These are phyloP conservation scores for Papilio polytes DNA, from an alignment of 1,140 invertebrate genomes.

Conservation along the genomic window DNA sequence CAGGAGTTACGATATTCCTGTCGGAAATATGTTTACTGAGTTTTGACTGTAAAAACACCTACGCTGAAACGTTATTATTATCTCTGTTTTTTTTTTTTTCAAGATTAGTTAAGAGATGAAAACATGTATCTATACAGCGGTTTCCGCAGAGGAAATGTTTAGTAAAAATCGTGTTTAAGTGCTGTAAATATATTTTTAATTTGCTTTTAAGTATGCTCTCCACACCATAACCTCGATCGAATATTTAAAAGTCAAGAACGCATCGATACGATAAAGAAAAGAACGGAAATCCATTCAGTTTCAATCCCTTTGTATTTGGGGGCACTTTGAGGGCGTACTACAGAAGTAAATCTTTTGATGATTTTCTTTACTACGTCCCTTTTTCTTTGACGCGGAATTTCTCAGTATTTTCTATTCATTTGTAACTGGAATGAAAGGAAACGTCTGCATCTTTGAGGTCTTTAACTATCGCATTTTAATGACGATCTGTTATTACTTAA, in stretches of 20 bases:
- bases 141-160: not conserved
- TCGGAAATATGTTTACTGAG: not conserved
- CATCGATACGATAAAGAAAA: slow-evolving; percentile 59
- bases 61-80: not conserved
- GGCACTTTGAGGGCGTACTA: slow-evolving; percentile 57
- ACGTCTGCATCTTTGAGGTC: not conserved
- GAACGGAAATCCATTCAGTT: slow-evolving; percentile 59
- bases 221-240: slow-evolving; percentile 51
- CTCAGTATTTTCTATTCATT: slow-evolving; percentile 28
- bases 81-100: not conserved
- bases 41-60: not conserved
- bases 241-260: slow-evolving; percentile 61
- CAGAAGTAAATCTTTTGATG: slow-evolving; percentile 66
- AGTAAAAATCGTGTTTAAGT: too few species aligned
- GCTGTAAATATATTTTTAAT: not conserved
- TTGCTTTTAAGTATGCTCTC: not conserved
- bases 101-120: not conserved
- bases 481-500: not conserved
- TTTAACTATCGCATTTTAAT: not conserved
- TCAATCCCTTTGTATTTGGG: slow-evolving; percentile 58
- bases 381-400: slow-evolving; percentile 59
- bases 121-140: too few species aligned
- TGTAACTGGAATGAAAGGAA: slow-evolving; percentile 1
- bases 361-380: slow-evolving; percentile 64
- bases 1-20: not conserved